phyloP scores from a whole-genome alignment of 2,888 invertebrate species.

The Stenodema calcarata region DNA sequence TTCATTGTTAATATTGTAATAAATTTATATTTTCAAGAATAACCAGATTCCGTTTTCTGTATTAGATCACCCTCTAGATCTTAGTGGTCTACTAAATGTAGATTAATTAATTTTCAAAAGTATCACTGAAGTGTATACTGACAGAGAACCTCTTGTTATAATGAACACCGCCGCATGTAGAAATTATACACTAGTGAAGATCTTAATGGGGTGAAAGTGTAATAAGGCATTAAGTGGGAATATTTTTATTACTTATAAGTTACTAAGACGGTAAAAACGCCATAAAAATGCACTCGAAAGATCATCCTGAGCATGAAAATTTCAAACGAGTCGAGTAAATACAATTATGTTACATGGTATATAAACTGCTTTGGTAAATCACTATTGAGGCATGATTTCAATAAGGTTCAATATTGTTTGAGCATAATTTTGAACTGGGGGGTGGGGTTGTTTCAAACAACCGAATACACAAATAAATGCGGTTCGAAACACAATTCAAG shows the following conservation, averaged over 20 bases:
- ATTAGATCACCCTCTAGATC: neutral
- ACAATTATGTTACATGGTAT: neutral
- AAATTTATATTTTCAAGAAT: neutral
- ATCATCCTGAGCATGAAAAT: neutral
- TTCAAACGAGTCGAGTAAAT: neutral
- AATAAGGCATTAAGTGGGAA: neutral
- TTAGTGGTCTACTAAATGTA: neutral
- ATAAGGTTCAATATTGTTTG: neutral
- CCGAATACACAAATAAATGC: neutral
- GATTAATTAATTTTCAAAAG: too few species aligned
- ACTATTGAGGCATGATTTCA: neutral
- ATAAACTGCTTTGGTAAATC: neutral
- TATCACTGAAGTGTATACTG: too few species aligned
- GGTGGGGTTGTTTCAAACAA: too few species aligned
- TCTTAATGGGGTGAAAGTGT: neutral
- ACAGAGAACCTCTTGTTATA: too few species aligned
- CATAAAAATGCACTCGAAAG: neutral
- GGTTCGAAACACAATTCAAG: neutral
- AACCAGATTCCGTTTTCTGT: neutral
- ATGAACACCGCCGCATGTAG: too few species aligned
- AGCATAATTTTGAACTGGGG: neutral
- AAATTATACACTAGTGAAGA: too few species aligned
- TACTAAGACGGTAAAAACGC: neutral
- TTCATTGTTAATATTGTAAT: neutral
- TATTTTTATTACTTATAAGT: neutral